Evolutionary conservation across 2,888 invertebrate species (phyloP).

Genomic region (Pheosia gnoma): DNA sequence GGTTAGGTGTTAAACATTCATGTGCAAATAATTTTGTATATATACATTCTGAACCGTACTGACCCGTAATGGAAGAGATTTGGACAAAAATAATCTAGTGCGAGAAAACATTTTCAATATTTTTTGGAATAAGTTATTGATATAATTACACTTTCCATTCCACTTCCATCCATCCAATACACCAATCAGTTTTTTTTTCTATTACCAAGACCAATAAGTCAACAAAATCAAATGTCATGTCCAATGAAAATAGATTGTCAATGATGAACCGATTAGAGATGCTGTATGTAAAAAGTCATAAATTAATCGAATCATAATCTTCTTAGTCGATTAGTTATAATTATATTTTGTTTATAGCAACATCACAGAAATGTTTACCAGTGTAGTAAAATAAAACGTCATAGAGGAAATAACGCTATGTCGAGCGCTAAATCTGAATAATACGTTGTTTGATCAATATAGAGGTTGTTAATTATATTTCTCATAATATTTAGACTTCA

Average conservation of each 20-base stretch:
- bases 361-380: too few relatives aligned
- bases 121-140: slow-evolving; percentile 22
- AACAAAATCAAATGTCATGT: not conserved
- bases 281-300: too few relatives aligned
- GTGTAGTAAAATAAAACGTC: too few relatives aligned
- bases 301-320: not conserved
- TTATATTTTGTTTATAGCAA: too few relatives aligned
- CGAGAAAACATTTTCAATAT: slow-evolving; percentile 73
- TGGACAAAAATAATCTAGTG: slow-evolving; percentile 67
- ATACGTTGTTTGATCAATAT: slow-evolving; percentile 33
- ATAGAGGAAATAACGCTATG: too few relatives aligned
- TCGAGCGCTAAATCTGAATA: slow-evolving; percentile 1
- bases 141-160: slow-evolving; percentile 44
- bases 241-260: not conserved
- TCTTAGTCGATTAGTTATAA: too few relatives aligned
- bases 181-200: not conserved
- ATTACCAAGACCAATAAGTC: too few relatives aligned
- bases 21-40: slow-evolving; percentile 20
- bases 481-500: not conserved
- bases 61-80: slow-evolving; percentile 64
- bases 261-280: not conserved
- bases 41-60: slow-evolving; percentile 29
- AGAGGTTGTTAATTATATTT: not conserved
- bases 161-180: slow-evolving; percentile 10
- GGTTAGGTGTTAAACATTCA: slow-evolving; percentile 40